A percentile compares a stretch with the other conserved stretches of the same genome.
Evolutionary conservation across 2,113 vertebrate genomes (phyloP).

Genomic region (Sorex fumeus): DNA sequence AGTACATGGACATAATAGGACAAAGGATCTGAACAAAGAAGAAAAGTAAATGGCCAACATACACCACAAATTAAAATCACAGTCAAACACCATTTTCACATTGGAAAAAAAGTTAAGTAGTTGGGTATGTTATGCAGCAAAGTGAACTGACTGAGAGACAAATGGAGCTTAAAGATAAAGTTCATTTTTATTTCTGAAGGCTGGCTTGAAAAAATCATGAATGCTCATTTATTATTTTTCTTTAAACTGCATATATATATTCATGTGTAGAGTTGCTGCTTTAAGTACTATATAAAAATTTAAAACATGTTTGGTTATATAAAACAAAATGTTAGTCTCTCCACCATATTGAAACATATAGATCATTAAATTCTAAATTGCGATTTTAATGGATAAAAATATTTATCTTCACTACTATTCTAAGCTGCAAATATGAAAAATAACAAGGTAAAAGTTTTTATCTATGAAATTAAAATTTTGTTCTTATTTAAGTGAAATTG

Average conservation of each 20-base stretch:
- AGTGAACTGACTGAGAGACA: background rate
- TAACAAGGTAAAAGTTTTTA: conserved; percentile 57
- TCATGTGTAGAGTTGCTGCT: background rate
- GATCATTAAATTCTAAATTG: conserved; percentile 28
- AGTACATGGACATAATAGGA: background rate
- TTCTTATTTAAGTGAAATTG: conserved; percentile 41
- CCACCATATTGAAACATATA: background rate
- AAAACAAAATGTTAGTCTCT: conserved; percentile 6
- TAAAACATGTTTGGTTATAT: conserved; percentile 10
- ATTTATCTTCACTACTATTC: conserved; percentile 44
- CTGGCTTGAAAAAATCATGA: background rate
- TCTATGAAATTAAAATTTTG: conserved; percentile 43
- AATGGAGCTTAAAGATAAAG: background rate
- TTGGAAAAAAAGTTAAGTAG: background rate
- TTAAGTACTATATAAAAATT: background rate
- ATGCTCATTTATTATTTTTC: background rate
- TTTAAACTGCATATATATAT: background rate
- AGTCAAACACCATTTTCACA: background rate
- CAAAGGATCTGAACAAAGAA: background rate
- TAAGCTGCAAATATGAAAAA: conserved; percentile 68
- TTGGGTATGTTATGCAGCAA: background rate
- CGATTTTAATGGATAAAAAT: background rate
- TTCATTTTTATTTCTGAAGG: conserved; percentile 5
- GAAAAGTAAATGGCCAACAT: background rate
- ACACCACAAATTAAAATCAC: background rate